Conservation (phyloP, 2,797 vertebrate species). For the Lepilemur ruficaudatus region DNA sequence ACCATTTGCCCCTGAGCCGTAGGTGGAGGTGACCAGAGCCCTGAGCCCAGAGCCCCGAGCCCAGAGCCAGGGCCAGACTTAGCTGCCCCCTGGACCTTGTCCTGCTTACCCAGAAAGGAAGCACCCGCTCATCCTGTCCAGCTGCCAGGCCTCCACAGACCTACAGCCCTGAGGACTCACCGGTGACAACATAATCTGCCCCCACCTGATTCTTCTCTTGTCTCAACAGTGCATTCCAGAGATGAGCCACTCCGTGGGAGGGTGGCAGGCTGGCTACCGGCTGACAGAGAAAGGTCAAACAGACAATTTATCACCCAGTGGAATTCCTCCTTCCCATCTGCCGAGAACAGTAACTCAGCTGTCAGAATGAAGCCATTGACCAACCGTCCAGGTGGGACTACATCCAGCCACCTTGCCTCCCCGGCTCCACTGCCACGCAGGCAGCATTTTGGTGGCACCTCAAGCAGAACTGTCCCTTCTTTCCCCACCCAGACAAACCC, state of each 20-base stretch:
- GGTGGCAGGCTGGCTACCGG: constrained; percentile 34
- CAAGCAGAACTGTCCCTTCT: constrained; percentile 72
- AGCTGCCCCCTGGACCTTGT: no score
- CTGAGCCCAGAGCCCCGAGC: neutral
- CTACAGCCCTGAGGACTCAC: constrained; percentile 33
- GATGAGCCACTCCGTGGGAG: neutral
- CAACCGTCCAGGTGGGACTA: constrained; percentile 40
- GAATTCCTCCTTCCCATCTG: constrained; percentile 59
- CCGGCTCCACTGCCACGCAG: neutral
- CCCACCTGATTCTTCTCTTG: fast-evolving
- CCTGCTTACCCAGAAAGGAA: neutral
- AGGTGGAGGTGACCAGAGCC: neutral
- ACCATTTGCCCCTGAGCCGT: neutral
- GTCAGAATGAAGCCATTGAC: constrained; percentile 11
- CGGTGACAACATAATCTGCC: neutral
- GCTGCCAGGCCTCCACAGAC: neutral
- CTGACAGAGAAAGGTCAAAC: constrained; percentile 43
- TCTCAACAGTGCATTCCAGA: constrained; percentile 42
- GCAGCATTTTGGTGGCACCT: constrained; percentile 52
- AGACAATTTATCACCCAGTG: constrained; percentile 40
- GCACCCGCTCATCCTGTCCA: neutral
- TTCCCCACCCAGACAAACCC: constrained; percentile 63
- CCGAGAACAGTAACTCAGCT: constrained; percentile 50
- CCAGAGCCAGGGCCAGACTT: neutral
- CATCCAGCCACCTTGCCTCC: neutral